These are phyloP conservation scores for Rhinoptilus africanus DNA, from an alignment of 2,113 vertebrate genomes.

Conservation along the genomic window DNA sequence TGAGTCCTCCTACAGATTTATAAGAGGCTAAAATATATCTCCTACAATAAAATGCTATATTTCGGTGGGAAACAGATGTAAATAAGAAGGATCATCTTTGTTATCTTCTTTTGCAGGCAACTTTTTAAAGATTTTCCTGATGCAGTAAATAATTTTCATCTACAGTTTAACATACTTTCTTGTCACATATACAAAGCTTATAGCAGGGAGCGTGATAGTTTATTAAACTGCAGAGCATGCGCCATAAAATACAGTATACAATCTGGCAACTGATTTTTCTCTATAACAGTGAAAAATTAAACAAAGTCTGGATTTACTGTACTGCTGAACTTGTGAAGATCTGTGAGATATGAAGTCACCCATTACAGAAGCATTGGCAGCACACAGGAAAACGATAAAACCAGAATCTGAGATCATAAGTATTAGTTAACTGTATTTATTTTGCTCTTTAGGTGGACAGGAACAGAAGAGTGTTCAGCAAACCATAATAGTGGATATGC, in stretches of 20 bases:
- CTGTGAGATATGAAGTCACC: background rate
- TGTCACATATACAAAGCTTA: background rate
- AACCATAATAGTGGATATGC: conserved; percentile 90
- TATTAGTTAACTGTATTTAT: background rate
- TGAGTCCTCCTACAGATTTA: background rate
- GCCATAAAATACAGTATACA: background rate
- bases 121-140: background rate
- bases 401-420: fast-evolving
- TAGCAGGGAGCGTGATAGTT: background rate
- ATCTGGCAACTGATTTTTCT: background rate
- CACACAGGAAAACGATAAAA: background rate
- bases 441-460: conserved; percentile 83
- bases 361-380: background rate
- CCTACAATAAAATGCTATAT: background rate
- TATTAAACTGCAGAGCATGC: background rate
- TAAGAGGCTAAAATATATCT: background rate
- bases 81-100: background rate
- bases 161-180: background rate
- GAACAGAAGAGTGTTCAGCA: conserved; percentile 77
- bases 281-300: background rate
- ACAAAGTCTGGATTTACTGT: background rate
- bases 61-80: background rate
- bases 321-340: background rate
- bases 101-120: background rate
- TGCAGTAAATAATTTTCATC: background rate